Conservation (phyloP, 2,797 vertebrate species). For the Psittacula echo region DNA sequence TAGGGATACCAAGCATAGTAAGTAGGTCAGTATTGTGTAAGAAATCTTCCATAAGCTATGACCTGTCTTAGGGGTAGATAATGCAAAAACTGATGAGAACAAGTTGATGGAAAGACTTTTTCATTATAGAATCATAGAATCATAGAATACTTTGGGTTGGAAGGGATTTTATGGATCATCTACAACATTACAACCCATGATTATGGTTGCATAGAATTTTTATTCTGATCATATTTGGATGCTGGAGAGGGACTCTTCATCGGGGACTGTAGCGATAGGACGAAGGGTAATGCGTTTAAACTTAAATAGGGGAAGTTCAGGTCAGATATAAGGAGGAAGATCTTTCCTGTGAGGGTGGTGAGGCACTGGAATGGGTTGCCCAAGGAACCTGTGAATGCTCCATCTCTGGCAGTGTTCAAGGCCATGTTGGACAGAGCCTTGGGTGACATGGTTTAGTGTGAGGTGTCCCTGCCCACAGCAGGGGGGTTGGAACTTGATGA, state of each 20-base stretch:
- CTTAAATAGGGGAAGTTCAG: background rate
- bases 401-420: background rate
- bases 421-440: background rate
- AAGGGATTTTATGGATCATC: background rate
- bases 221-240: background rate
- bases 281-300: background rate
- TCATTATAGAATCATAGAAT: background rate
- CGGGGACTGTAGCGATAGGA: background rate
- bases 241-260: background rate
- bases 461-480: background rate
- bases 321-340: background rate
- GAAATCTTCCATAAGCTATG: background rate
- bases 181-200: background rate
- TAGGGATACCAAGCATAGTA: background rate
- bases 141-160: background rate
- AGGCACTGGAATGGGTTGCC: background rate
- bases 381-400: background rate
- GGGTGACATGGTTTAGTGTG: background rate
- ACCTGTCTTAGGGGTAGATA: background rate
- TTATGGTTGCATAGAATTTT: background rate
- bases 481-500: background rate
- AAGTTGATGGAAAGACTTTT: background rate
- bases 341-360: background rate
- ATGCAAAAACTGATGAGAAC: background rate
- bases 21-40: background rate